Conservation (phyloP, 2,797 vertebrate species). For the Mycteria americana region DNA sequence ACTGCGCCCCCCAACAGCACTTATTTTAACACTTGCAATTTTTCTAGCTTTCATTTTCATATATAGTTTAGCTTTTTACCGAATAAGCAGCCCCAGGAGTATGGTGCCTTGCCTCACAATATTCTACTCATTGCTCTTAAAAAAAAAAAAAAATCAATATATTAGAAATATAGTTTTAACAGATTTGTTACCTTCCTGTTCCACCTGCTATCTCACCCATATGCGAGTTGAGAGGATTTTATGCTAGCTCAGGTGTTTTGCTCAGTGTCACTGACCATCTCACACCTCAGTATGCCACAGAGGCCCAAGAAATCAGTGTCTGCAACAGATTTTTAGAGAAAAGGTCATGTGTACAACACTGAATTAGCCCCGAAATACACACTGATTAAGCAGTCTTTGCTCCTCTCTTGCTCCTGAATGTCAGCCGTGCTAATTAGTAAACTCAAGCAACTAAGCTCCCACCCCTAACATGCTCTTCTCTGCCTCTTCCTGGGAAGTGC, state of each 20-base stretch:
- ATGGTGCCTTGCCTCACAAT: neutral
- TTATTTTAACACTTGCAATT: neutral
- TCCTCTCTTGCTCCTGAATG: neutral
- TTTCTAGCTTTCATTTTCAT: neutral
- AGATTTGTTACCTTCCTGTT: neutral
- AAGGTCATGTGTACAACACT: neutral
- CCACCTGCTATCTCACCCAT: neutral
- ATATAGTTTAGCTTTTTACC: neutral
- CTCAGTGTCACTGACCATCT: neutral
- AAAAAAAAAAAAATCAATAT: neutral
- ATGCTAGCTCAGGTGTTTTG: neutral
- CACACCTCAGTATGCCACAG: neutral
- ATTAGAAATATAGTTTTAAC: neutral
- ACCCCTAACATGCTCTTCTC: neutral
- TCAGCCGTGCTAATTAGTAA: neutral
- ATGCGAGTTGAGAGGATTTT: neutral
- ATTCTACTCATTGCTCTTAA: neutral
- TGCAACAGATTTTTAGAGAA: neutral
- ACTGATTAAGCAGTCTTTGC: neutral
- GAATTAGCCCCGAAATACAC: neutral
- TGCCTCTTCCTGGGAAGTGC: neutral
- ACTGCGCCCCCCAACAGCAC: neutral
- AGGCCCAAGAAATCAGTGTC: neutral
- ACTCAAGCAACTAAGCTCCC: neutral
- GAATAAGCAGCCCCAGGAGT: neutral